Evolutionary conservation across 1,140 invertebrate species (phyloP), one percentile per base, ranked within the genome.

Genomic region (Tetranychus urticae): DNA sequence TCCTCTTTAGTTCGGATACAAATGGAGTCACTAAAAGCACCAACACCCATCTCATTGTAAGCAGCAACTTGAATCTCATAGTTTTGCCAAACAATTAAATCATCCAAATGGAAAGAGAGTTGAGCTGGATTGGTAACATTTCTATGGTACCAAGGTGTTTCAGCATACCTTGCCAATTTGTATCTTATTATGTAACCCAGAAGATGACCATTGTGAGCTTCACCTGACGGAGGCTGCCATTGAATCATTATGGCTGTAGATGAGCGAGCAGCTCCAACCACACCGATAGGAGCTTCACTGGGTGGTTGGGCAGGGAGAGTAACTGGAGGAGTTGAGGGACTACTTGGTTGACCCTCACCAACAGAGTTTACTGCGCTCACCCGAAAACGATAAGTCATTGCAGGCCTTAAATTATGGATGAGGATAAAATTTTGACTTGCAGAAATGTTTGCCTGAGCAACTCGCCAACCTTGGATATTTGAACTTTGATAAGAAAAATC

Each of bases 31-130:
- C 86, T 89, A 70, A 84, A 97, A 0, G 86, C 80, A 0, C 94
- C 94, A 7, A 91, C 82, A 3, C 94, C 94, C 77, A 94, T 90
- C 66, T 91, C 86, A 71, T 99, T 99, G 67, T 86, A 97, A 0
- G 92, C 90, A 1, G 93, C 91, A 61, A 99, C 91, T 76, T 94
- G 88, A 0, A 99, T 84, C 46, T 90, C 82, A 68, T 99, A 98
- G 71, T 94, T 88, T 72, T 94, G 91, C 91, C 91, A 97, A 0
- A 90, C 93, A 60, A 96, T 96, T 46, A 96, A 74, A 68, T 92
- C 88, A 66, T 88, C 84, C 61, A 97, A 88, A 0, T 94, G 76
- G 69, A 83, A 92, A 71, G 89, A 93, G 64, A 86, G 79, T 70
- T 93, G 89, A 0, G 85, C 86, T 67, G 89, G 86, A 70, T 91